These are phyloP conservation scores for Coregonus clupeaformis DNA, from an alignment of 2,113 vertebrate species.

Conservation along the genomic window DNA sequence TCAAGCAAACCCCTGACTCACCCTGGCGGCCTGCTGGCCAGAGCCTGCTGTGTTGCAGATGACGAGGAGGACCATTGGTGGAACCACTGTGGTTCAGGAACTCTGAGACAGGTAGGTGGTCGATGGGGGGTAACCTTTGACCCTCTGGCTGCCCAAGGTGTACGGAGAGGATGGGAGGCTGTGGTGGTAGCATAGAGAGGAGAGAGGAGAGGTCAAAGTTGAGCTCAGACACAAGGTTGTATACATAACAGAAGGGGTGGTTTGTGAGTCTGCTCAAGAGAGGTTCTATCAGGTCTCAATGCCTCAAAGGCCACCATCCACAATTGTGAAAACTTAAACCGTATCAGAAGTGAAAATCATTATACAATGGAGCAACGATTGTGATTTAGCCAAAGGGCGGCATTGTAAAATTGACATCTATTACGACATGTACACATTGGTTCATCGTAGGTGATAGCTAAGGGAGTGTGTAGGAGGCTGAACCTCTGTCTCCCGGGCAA, in stretches of 20 bases:
- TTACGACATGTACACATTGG: slow-evolving; percentile 13
- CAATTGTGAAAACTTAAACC: background rate
- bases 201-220: slow-evolving; percentile 3
- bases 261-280: too few species aligned
- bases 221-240: too few species aligned
- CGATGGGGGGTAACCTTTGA: slow-evolving; percentile 58
- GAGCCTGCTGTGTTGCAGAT: slow-evolving; percentile 82
- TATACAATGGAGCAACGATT: slow-evolving; percentile 8
- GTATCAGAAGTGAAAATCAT: background rate
- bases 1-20: slow-evolving; percentile 47
- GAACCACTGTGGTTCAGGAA: slow-evolving; percentile 68
- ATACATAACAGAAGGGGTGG: too few species aligned
- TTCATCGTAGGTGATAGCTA: slow-evolving; percentile 37
- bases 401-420: too few species aligned
- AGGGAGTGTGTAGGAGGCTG: slow-evolving; percentile 21
- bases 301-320: too few species aligned
- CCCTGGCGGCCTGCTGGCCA: slow-evolving; percentile 80
- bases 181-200: slow-evolving; percentile 71
- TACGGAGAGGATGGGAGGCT: slow-evolving; percentile 80
- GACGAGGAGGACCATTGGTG: slow-evolving; percentile 79
- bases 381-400: slow-evolving; percentile 20
- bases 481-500: slow-evolving; percentile 48
- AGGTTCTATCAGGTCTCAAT: too few species aligned
- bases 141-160: slow-evolving; percentile 54
- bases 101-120: slow-evolving; percentile 77